Evolutionary conservation across 1,140 invertebrate genomes (phyloP).

Genomic region (Vanessa atalanta): DNA sequence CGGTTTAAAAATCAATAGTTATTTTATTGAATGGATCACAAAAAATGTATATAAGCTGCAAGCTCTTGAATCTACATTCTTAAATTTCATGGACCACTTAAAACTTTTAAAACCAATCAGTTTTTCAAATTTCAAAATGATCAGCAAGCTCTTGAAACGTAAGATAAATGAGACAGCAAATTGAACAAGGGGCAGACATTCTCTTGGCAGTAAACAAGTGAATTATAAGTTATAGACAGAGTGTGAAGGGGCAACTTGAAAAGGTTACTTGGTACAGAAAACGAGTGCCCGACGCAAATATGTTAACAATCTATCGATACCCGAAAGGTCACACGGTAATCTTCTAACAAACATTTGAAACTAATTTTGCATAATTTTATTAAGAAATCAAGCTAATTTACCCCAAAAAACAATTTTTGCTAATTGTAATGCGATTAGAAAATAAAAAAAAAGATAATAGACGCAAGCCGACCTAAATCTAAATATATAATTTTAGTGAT

Average conservation of each 20-base stretch:
- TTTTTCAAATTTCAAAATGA: no score
- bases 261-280: slow-evolving; percentile 11
- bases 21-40: no score
- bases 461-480: background rate
- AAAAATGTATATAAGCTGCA: no score
- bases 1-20: no score
- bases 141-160: background rate
- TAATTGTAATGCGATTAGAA: background rate
- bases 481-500: background rate
- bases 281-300: slow-evolving; percentile 13
- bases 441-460: background rate
- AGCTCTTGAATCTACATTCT: no score
- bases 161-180: background rate
- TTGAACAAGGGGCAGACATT: slow-evolving; percentile 1
- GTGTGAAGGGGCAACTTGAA: slow-evolving; percentile 8
- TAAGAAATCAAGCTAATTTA: background rate
- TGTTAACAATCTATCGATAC: slow-evolving; percentile 14
- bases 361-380: slow-evolving; percentile 4
- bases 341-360: slow-evolving; percentile 7
- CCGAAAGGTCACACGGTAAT: slow-evolving; percentile 11
- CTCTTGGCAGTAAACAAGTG: background rate
- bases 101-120: no score
- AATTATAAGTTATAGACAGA: slow-evolving; percentile 7
- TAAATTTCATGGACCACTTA: no score
- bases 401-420: no score